phyloP scores from a whole-genome alignment of 2,888 invertebrate genomes.

The Eumerus sabulonum region DNA sequence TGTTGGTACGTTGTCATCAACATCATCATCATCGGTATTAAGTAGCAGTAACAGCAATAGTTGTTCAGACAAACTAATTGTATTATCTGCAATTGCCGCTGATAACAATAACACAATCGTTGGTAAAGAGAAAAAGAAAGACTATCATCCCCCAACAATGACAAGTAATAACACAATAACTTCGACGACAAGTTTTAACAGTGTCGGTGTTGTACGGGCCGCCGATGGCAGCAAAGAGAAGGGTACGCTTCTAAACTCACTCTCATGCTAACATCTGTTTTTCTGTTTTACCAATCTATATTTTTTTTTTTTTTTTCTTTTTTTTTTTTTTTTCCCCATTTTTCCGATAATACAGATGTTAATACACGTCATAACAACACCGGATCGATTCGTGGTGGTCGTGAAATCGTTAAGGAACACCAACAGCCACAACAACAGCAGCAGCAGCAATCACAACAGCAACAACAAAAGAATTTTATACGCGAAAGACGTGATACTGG shows the following conservation, averaged over 20 bases:
- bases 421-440: too few species aligned
- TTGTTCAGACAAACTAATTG: constrained; percentile 38
- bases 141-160: constrained; percentile 60
- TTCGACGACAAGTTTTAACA: constrained; percentile 42
- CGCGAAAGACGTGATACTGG: constrained; percentile 74
- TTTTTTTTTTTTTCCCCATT: too few species aligned
- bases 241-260: constrained; percentile 71
- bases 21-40: constrained; percentile 46
- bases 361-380: constrained; percentile 52
- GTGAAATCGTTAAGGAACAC: constrained; percentile 59
- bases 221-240: constrained; percentile 76
- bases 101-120: constrained; percentile 55
- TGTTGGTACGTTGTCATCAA: constrained; percentile 35
- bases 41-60: constrained; percentile 33
- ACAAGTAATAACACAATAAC: constrained; percentile 42
- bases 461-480: constrained; percentile 64
- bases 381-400: constrained; percentile 67
- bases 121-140: constrained; percentile 68
- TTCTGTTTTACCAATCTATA: constrained; percentile 4
- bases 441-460: too few species aligned
- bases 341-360: constrained; percentile 23
- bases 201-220: constrained; percentile 54
- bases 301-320: too few species aligned
- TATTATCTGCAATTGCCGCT: constrained; percentile 35
- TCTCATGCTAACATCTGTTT: neutral